These are phyloP conservation scores for Machaerirhynchus nigripectus DNA, from an alignment of 2,113 vertebrate species.

Conservation along the genomic window DNA sequence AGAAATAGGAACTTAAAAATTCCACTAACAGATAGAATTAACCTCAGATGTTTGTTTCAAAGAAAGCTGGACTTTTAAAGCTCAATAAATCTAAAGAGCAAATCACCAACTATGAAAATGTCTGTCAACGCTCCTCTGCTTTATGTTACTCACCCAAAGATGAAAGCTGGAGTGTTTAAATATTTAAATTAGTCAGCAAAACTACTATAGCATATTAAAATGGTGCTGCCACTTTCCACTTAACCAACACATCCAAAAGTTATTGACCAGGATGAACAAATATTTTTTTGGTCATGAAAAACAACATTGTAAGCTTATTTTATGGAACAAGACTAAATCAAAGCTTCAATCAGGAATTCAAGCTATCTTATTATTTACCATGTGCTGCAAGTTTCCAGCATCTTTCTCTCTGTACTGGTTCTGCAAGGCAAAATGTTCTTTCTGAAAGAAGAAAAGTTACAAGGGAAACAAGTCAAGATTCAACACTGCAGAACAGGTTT, in stretches of 20 bases:
- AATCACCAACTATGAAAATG: not conserved
- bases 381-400: conserved; percentile 24
- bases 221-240: not conserved
- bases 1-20: not conserved
- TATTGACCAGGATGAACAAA: not conserved
- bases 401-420: conserved; percentile 57
- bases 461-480: not conserved
- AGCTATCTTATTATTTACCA: conserved; percentile 51
- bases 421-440: conserved; percentile 64
- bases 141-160: not conserved
- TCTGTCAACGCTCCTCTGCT: not conserved
- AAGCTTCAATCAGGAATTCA: not conserved
- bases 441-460: conserved; percentile 53
- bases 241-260: not conserved
- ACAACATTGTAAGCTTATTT: not conserved
- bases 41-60: not conserved
- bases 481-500: not conserved
- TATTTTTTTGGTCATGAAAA: not conserved
- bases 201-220: not conserved
- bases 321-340: not conserved
- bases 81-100: not conserved
- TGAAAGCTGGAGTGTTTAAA: not conserved
- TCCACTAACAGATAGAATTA: not conserved
- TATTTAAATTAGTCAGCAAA: not conserved
- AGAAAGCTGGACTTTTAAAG: not conserved